These are phyloP conservation scores for Zaprionus kolodkinae DNA, from an alignment of 1,140 invertebrate genomes.

Conservation along the genomic window DNA sequence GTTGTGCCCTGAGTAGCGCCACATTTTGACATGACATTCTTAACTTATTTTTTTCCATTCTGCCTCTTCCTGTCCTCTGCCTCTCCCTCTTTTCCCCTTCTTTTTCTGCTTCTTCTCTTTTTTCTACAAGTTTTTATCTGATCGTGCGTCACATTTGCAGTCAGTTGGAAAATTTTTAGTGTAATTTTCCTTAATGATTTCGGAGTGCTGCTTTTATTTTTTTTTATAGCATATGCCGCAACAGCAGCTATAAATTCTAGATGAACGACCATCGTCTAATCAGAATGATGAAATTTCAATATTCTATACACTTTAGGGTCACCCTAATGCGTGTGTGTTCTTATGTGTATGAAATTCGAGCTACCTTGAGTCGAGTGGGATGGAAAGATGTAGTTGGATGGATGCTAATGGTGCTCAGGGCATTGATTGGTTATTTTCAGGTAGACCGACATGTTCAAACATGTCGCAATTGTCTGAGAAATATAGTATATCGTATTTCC, in stretches of 20 bases:
- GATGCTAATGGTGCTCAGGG: slow-evolving; percentile 59
- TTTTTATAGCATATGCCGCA: slow-evolving; percentile 66
- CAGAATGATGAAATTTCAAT: slow-evolving; percentile 74
- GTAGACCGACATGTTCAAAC: slow-evolving; percentile 15
- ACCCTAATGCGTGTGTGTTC: slow-evolving; percentile 28
- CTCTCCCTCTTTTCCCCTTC: neutral
- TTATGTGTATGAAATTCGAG: slow-evolving; percentile 66
- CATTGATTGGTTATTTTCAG: slow-evolving; percentile 69
- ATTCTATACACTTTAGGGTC: slow-evolving; percentile 11
- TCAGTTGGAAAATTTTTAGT: slow-evolving; percentile 71
- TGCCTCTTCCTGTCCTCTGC: neutral
- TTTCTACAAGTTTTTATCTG: slow-evolving; percentile 56
- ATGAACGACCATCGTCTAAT: slow-evolving; percentile 54
- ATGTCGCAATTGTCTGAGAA: neutral
- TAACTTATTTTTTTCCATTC: slow-evolving; percentile 22
- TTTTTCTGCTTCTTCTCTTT: slow-evolving; percentile 1
- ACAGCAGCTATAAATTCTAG: slow-evolving; percentile 37
- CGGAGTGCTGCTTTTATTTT: slow-evolving; percentile 34
- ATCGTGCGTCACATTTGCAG: slow-evolving; percentile 66
- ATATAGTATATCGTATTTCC: neutral
- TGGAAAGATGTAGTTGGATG: slow-evolving; percentile 42
- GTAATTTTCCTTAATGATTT: slow-evolving; percentile 76
- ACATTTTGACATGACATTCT: slow-evolving; percentile 78
- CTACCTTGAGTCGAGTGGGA: slow-evolving; percentile 33
- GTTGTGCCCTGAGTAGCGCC: slow-evolving; percentile 58